phyloP scores from a whole-genome alignment of 92 coral and sea anemone species.

The Plumapathes pennacea region DNA sequence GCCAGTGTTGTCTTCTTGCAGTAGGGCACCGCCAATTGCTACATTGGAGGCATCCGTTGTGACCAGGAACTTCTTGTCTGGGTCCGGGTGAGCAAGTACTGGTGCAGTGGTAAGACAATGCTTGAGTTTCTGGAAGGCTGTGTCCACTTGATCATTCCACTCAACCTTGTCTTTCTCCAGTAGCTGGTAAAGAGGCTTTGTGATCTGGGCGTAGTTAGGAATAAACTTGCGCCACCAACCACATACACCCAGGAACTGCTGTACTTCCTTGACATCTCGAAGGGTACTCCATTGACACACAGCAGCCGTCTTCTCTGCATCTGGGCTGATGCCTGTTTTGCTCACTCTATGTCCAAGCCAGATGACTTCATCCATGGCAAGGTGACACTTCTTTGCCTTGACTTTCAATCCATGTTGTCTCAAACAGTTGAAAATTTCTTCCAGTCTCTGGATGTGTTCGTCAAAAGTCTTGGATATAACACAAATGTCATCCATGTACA shows the following conservation, averaged over 20 bases:
- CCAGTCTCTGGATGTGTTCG: slow-evolving; percentile 21
- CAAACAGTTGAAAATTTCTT: slow-evolving; percentile 10
- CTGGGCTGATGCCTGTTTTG: slow-evolving; percentile 11
- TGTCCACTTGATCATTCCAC: slow-evolving; percentile 21
- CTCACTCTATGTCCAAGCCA: slow-evolving; percentile 28
- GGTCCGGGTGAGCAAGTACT: slow-evolving; percentile 20
- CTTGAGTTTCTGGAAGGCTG: slow-evolving; percentile 5
- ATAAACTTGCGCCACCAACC: slow-evolving; percentile 40
- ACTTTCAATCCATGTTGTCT: slow-evolving; percentile 21
- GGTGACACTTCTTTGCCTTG: slow-evolving; percentile 21
- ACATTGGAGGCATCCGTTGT: slow-evolving; percentile 30
- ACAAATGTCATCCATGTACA: slow-evolving; percentile 34
- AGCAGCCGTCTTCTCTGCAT: slow-evolving; percentile 10
- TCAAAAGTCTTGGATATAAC: slow-evolving; percentile 28
- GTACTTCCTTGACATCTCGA: slow-evolving; percentile 30
- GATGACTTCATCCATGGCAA: slow-evolving; percentile 10
- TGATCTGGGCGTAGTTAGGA: slow-evolving; percentile 16
- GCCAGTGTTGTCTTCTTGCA: slow-evolving; percentile 12
- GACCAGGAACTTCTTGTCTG: slow-evolving; percentile 12
- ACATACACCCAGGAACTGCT: slow-evolving; percentile 31
- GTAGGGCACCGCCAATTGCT: slow-evolving; percentile 16
- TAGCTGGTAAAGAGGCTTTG: slow-evolving; percentile 13
- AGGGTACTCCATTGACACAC: slow-evolving; percentile 23
- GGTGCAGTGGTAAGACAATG: slow-evolving; percentile 14
- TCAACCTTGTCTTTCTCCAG: slow-evolving; percentile 32